phyloP scores from a whole-genome alignment of 2,113 vertebrate genomes.

The Passer domesticus region DNA sequence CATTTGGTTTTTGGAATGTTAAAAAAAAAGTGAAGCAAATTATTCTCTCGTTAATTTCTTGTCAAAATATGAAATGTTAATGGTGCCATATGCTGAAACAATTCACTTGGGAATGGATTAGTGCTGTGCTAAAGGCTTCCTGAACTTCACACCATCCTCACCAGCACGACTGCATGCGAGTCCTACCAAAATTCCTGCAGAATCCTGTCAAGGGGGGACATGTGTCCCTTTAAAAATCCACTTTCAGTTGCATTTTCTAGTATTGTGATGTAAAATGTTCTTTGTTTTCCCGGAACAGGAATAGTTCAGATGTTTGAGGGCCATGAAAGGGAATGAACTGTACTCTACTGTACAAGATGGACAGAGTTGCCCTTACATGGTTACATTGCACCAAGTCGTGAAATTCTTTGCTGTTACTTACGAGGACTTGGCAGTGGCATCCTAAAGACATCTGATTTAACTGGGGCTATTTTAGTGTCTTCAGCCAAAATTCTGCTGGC shows the following conservation, averaged over 20 bases:
- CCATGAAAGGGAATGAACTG: conserved; percentile 75
- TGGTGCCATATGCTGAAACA: neutral
- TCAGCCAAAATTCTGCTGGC: conserved; percentile 4
- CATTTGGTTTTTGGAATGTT: neutral
- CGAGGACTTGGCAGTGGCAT: conserved; percentile 58
- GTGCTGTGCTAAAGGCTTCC: neutral
- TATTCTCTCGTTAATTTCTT: neutral
- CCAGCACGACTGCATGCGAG: neutral
- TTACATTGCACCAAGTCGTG: conserved; percentile 64
- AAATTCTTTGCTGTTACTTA: conserved; percentile 69
- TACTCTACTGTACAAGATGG: conserved; percentile 47
- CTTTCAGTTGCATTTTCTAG: conserved; percentile 3
- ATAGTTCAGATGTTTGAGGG: conserved; percentile 56
- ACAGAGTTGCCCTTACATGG: conserved; percentile 74
- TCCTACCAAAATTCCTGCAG: neutral
- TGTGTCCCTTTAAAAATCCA: conserved; percentile 2
- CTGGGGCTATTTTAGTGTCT: conserved; percentile 44
- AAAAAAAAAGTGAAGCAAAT: neutral
- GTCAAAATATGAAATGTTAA: neutral
- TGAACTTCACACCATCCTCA: neutral
- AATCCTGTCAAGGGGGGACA: neutral
- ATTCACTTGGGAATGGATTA: neutral
- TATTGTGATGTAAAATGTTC: conserved; percentile 48
- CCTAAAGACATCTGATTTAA: conserved; percentile 32
- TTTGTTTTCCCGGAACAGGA: conserved; percentile 57